Evolutionary conservation across 1,140 invertebrate genomes (phyloP).

Genomic region (Drosophila ambigua): DNA sequence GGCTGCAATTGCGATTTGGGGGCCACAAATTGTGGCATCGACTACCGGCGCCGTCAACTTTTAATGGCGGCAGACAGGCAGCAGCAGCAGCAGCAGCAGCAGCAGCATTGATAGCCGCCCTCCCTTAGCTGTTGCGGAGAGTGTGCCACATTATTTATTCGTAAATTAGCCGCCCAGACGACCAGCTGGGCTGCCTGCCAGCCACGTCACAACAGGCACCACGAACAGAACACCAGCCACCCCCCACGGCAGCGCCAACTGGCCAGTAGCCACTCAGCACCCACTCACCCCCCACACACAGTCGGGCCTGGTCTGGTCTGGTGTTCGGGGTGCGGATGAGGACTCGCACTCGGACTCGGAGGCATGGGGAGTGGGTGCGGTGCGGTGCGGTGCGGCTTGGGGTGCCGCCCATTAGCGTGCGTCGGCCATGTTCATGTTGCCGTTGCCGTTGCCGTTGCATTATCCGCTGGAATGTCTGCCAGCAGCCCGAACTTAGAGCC

Average conservation of each 20-base stretch:
- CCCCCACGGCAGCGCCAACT: conserved; percentile 24
- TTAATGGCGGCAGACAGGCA: conserved; percentile 28
- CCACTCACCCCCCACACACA: conserved; percentile 50
- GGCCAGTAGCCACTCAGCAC: conserved; percentile 55
- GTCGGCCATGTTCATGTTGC: conserved; percentile 63
- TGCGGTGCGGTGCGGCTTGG: conserved; percentile 15
- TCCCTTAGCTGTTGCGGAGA: conserved; percentile 15
- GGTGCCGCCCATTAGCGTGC: conserved; percentile 65
- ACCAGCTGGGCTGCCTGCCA: conserved; percentile 60
- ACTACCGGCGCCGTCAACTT: conserved; percentile 56
- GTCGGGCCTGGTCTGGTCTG: not conserved
- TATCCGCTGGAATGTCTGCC: conserved; percentile 40
- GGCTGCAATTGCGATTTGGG: conserved; percentile 23
- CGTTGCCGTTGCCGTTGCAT: conserved; percentile 7
- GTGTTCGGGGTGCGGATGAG: no score
- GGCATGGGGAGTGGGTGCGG: conserved; percentile 8
- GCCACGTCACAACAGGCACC: conserved; percentile 50
- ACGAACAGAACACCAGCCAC: not conserved
- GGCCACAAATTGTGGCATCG: conserved; percentile 40
- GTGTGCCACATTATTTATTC: conserved; percentile 67
- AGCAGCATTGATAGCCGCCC: conserved; percentile 12
- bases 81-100: not conserved
- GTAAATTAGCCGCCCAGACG: conserved; percentile 43
- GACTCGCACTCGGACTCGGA: not conserved
- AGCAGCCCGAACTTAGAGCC: conserved; percentile 19